phyloP scores from a whole-genome alignment of 2,113 vertebrate species.

The Eonycteris spelaea region DNA sequence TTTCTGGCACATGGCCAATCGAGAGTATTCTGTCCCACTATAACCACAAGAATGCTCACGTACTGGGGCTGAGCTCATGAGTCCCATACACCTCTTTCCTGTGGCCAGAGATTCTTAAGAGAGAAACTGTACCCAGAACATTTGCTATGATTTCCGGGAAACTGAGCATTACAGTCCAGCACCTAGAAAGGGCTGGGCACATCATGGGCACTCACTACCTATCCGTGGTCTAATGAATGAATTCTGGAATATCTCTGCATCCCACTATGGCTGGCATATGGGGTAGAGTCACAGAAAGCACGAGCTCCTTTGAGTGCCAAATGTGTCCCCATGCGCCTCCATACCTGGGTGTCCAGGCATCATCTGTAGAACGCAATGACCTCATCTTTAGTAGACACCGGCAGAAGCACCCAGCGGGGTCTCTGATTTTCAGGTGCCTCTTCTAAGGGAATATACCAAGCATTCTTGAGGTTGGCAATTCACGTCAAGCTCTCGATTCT shows the following conservation, averaged over 20 bases:
- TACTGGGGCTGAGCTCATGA: not conserved
- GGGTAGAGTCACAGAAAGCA: not conserved
- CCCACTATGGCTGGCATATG: not conserved
- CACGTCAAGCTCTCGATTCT: not conserved
- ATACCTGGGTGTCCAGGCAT: not conserved
- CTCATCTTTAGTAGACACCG: not conserved
- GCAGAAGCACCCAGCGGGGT: not conserved
- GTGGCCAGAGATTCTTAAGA: not conserved
- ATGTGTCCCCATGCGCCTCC: not conserved
- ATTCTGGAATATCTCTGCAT: not conserved
- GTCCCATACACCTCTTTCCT: not conserved
- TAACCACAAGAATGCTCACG: not conserved
- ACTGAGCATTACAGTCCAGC: not conserved
- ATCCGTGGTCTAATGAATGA: not conserved
- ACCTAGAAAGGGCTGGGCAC: not conserved
- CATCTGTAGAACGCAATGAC: not conserved
- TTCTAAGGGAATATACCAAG: not conserved
- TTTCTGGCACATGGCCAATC: not conserved
- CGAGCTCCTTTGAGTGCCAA: not conserved
- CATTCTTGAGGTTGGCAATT: not conserved
- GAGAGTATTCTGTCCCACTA: not conserved
- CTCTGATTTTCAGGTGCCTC: not conserved
- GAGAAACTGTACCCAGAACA: fast-evolving
- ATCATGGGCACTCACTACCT: too few species aligned
- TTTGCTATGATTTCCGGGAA: not conserved